Conservation (phyloP, 2,113 vertebrate species). For the Saguinus midas region DNA sequence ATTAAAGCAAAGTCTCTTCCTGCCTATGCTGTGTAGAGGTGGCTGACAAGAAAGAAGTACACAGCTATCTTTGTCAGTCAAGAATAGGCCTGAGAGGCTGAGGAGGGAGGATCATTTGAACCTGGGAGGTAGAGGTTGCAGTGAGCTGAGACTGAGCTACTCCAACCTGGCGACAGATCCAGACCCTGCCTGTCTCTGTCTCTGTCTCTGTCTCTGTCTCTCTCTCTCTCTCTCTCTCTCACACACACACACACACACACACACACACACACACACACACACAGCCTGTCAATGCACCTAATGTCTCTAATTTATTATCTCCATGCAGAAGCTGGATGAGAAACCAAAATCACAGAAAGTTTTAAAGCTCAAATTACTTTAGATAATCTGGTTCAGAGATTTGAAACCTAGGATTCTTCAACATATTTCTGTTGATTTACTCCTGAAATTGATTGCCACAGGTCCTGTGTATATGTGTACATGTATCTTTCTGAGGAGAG, state of each 20-base stretch:
- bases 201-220: too few species aligned
- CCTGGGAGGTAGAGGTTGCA: too few species aligned
- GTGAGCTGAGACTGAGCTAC: too few species aligned
- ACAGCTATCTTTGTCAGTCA: background rate
- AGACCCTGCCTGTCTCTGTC: too few species aligned
- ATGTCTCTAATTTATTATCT: background rate
- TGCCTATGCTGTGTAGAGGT: background rate
- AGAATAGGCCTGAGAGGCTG: background rate
- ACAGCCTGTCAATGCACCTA: background rate
- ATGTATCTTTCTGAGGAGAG: background rate
- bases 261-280: too few species aligned
- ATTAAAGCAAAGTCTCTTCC: background rate
- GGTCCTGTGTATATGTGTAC: background rate
- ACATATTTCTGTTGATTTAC: background rate
- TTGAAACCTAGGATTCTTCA: background rate
- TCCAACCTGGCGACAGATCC: too few species aligned
- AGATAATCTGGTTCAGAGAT: background rate
- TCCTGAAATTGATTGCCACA: background rate
- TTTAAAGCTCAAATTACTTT: background rate
- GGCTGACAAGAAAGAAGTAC: background rate
- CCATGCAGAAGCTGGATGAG: background rate
- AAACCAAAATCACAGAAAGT: background rate
- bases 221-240: too few species aligned
- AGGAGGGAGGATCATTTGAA: too few species aligned
- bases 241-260: too few species aligned